These are phyloP conservation scores for Drosophila neonasuta DNA, from an alignment of 2,888 invertebrate genomes.

Conservation along the genomic window DNA sequence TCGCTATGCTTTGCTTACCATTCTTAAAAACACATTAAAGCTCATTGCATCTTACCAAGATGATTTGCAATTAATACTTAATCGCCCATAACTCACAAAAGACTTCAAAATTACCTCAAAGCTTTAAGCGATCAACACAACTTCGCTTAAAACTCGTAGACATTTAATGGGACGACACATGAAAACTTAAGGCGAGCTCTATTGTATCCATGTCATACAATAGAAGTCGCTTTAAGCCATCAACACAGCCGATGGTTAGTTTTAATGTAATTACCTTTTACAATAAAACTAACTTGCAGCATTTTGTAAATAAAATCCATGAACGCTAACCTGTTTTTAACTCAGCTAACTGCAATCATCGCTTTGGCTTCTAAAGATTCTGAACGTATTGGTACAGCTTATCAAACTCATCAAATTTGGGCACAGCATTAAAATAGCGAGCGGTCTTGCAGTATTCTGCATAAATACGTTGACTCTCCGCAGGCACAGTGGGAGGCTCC, in stretches of 20 bases:
- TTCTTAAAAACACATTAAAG: not conserved
- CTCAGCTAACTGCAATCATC: not conserved
- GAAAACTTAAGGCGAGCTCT: not conserved
- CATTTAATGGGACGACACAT: not conserved
- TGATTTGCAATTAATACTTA: not conserved
- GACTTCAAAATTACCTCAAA: not conserved
- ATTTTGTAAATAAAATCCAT: not conserved
- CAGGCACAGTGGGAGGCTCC: conserved; percentile 76
- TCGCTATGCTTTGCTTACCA: not conserved
- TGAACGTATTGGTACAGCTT: conserved; percentile 74
- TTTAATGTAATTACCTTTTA: not conserved
- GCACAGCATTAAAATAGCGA: conserved; percentile 73
- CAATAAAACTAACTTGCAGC: not conserved
- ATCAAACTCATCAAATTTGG: conserved; percentile 75
- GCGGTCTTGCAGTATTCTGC: conserved; percentile 78
- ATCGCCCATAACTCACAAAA: conserved; percentile 1
- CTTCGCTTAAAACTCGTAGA: not conserved
- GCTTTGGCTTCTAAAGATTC: conserved; percentile 45
- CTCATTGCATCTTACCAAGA: not conserved
- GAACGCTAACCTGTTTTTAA: conserved; percentile 10
- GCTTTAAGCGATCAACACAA: not conserved
- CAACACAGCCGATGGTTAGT: not conserved
- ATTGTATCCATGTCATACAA: not conserved
- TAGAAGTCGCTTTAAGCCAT: not conserved
- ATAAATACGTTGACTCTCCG: conserved; percentile 77